Base-by-base conservation (phyloP, 2,113 vertebrate species). In the Nothocercus julius region DNA sequence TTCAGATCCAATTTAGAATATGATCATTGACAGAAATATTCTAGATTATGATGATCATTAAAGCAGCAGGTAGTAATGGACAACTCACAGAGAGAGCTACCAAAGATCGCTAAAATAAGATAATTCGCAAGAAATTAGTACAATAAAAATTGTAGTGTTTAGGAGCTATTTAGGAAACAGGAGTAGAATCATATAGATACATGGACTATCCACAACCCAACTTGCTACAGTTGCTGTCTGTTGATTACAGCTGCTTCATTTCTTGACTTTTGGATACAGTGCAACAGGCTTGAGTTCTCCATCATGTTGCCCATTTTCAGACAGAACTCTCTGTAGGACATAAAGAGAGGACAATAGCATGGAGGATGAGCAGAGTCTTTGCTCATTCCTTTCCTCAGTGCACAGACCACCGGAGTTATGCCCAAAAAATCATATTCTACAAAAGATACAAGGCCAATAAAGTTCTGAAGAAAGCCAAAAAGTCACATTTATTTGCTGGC, bases 361-460 rank as follows among this genome's bases (percentile, higher is more conserved):
- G 24, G 15, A 92, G 14, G 74, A 70, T 40, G n/a, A 75, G 70
- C 7, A 42, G 45, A 79, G 28, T 21, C 56, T 85, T 90, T 86
- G 13, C 36, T 61, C 10, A 0, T 30, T 76, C 21, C 25, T 80
- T 40, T 73, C n/a, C 61, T 49, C 0, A 0, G 21, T 25, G 32
- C 32, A 47, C 1, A 47, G 54, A 61, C 24, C 22, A n/a, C 24
- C 16, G 56, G 67, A 62, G 4, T 61, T 49, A 74, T 1, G 4
- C 73, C 44, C 17, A 47, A 90, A 72, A 87, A 82, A 67, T 58
- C 56, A 54, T 1, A 69, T 21, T 53, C 44, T 88, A 11, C 34
- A 80, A 66, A 51, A 89, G 38, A 74, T 1, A 66, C 40, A 67
- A 20, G 19, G 22, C 18, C 63, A 27, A 13, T 13, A 58, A 2